Base-by-base conservation (phyloP, 2,888 invertebrate species). In the Hemicrepidius hirtus region DNA sequence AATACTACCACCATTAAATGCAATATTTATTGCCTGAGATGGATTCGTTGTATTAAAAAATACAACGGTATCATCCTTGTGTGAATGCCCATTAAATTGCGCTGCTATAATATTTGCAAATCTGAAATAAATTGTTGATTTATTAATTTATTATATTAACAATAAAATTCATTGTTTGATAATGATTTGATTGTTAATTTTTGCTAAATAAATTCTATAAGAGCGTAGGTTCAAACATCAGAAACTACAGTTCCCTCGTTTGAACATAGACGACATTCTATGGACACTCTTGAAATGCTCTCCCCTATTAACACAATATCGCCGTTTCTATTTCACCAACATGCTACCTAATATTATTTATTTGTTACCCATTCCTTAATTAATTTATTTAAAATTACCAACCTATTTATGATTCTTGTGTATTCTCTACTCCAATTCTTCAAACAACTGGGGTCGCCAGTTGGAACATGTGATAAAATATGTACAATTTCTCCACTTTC, bases 41-140 rank as follows among this genome's bases (percentile, higher is more conserved):
- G 88, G 87, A 49, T 89, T 87, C 0, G 87, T 83, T 0, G 83
- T 78, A 75, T 88, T 89, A 82, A 94, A 95, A 83, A 92, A 93
- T 62, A 96, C 85, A 80, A 90, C 90, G 80, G 94, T 90, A 82
- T 93, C 92, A 79, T 95, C 95, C 0, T 88, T 89, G 82, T 96
- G 96, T 0, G 92, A 92, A 83, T 96, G 96, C 0, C 95, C 96
- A 81, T 93, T 94, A 84, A 96, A 96, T 84, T 95, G 94, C 0
- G 91, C 95, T 0, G 92, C 90, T 55, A 97, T 87, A 46, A 97
- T 92, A 81, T 97, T 95, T 0, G 97, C 96, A 82, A 82, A 85
- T 84, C 95, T 92, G 67, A 53, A 72, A 50, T 49, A 50, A 13
- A 6, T 3, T n/a, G 41, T 41, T 41, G 2, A 41, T 4, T 4